Evolutionary conservation across 2,888 invertebrate species (phyloP).

Genomic region (Drosophila subsilvestris): DNA sequence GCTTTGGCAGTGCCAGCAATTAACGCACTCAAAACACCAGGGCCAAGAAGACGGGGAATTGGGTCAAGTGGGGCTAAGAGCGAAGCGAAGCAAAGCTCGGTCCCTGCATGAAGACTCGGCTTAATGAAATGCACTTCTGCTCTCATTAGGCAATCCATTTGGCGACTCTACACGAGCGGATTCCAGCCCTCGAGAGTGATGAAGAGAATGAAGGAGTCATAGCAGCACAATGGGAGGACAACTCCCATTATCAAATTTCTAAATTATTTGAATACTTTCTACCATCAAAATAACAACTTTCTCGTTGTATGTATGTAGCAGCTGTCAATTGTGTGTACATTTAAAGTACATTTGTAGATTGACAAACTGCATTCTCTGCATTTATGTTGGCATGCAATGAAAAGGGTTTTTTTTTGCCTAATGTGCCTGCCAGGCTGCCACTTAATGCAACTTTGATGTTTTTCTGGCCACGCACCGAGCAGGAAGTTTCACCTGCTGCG

Average conservation of each 20-base stretch:
- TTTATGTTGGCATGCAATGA: conserved; percentile 57
- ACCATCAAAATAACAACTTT: not conserved
- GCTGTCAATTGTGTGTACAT: not conserved
- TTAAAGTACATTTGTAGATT: not conserved
- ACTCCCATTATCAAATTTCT: conserved; percentile 26
- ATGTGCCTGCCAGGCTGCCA: conserved; percentile 27
- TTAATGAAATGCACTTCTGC: conserved; percentile 77
- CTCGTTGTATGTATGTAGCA: too few species aligned
- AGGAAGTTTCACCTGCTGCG: conserved; percentile 55
- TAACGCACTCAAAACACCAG: conserved; percentile 60
- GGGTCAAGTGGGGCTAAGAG: conserved; percentile 62
- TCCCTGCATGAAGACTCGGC: conserved; percentile 42
- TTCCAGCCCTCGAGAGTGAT: conserved; percentile 9
- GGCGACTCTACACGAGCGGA: conserved; percentile 36
- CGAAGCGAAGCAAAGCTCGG: conserved; percentile 24
- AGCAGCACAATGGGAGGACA: too few species aligned
- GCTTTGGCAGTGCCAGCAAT: conserved; percentile 59
- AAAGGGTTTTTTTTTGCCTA: conserved; percentile 27
- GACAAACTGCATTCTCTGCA: conserved; percentile 9
- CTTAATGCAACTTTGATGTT: conserved; percentile 75
- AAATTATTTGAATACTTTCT: not conserved
- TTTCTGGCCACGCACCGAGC: conserved; percentile 42
- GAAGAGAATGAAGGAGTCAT: not conserved
- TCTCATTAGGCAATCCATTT: conserved; percentile 77
- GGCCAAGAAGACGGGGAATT: conserved; percentile 41